Base-by-base conservation (phyloP, 2,888 invertebrate species). In the Mythimna albipuncta region DNA sequence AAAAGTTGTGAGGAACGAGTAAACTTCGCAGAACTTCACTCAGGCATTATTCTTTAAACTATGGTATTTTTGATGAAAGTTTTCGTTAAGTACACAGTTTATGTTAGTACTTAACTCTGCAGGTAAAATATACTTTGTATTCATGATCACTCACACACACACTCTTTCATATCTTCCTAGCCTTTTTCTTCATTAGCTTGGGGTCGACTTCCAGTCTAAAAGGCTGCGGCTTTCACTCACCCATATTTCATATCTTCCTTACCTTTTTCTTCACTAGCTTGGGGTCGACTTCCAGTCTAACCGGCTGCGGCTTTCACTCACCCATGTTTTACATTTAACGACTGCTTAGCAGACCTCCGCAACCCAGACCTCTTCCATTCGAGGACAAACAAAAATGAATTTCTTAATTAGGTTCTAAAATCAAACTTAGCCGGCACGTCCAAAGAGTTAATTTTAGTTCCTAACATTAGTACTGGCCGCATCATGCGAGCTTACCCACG, bases 1-100 rank as follows among this genome's bases (percentile, higher is more conserved):
- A 83, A 85, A 91, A 95, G 91, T 94, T 94, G 85, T 91, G 93
- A 94, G 86, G 89, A 90, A 94, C 90, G 90, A 86, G 85, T 86
- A 83, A 90, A 93, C 90, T 93, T 92, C 69, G 75, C 64, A 44
- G 72, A 75, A 78, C 75, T 74, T 69, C 67, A 73, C 75, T 81
- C 67, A 79, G 79, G 82, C 84, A 84, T 87, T 81, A 77, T 81
- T 79, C 81, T 74, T 69, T 62, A 73, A 81, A 82, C 82, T 82
- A 82, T 69, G 67, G 41, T 59, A 65, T 71, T 67, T 69, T 71
- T 70, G 32, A 58, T 52, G 55, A 67, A 76, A 72, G 21, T 81
- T 72, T 47, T 1, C 21, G 26, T 50, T 74, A 74, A 64, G 64
- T 74, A 62, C 54, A 61, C 19, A 38, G 41, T 47, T 54, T n/a